Percentiles rank a stretch among this genome's conserved stretches.
phyloP scores from a whole-genome alignment of 2,113 vertebrate species.

The Bombycilla garrulus region DNA sequence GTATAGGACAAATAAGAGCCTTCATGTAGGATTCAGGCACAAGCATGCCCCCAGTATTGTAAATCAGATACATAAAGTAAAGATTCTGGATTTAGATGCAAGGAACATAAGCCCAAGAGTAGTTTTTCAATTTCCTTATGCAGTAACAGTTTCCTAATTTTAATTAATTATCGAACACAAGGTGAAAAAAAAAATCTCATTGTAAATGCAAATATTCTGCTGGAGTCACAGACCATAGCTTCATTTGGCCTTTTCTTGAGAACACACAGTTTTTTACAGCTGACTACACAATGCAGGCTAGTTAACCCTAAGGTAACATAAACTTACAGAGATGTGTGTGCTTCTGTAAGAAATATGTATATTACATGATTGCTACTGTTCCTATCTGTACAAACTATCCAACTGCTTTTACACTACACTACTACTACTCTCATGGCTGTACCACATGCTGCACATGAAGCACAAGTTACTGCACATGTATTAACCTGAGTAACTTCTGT shows the following conservation, averaged over 20 bases:
- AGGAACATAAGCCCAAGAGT: not conserved
- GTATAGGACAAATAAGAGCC: not conserved
- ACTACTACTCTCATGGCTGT: not conserved
- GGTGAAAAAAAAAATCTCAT: not conserved
- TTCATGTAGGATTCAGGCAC: not conserved
- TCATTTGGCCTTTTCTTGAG: not conserved
- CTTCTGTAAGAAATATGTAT: not conserved
- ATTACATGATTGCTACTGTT: not conserved
- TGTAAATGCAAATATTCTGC: not conserved
- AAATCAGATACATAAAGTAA: not conserved
- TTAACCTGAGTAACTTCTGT: not conserved
- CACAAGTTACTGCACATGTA: not conserved
- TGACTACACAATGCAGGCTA: not conserved
- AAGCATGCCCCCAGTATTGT: accelerated
- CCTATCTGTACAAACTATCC: not conserved
- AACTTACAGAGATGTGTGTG: not conserved
- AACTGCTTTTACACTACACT: not conserved
- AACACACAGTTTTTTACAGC: not conserved
- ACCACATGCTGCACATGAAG: not conserved
- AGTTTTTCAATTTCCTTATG: not conserved
- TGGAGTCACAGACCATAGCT: not conserved
- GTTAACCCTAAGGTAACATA: not conserved
- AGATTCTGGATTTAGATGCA: not conserved
- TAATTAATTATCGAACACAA: not conserved
- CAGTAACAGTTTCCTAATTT: not conserved